Base-by-base conservation (phyloP, 2,797 vertebrate species). In the Limosa lapponica region DNA sequence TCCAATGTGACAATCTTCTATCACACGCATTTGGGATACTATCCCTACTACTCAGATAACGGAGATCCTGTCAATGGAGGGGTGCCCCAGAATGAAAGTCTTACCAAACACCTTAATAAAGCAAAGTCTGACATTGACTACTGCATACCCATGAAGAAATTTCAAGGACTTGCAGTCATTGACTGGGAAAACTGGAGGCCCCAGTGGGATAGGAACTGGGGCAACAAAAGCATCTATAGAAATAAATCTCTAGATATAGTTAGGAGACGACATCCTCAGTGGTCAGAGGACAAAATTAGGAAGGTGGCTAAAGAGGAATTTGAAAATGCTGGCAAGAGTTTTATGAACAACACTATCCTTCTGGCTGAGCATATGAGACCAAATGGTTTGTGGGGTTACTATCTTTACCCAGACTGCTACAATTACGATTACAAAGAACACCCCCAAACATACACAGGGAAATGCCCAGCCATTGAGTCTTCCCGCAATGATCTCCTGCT, bases 141-240 rank as follows among this genome's bases (percentile, higher is more conserved):
- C 36, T 92, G 97, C 70, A 98, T 99, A 94, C 98, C 98, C 23
- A 95, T 97, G 96, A 99, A 98, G 97, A 98, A 99, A 88, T 99
- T 99, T 75, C 97, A 98, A 74, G 98, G 98, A 24, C 98, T 99
- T 86, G 98, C 98, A 9, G 98, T 99, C 78, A 99, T 99, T 43
- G 99, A 99, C 95, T 99, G 99, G 99, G 99, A 99, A 97, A 98
- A 98, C 96, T 99, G 99, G 99, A 98, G 99, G 57, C 99, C 99
- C 3, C 99, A 99, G 87, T 99, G 99, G 99, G 98, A 99, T 8
- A 98, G 99, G 88, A 99, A 99, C 86, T 99, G 99, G 99, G 99
- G 98, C 20, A 97, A 96, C 44, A 99, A 99, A 96, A 97, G 98
- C 65, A 98, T 99, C 88, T 99, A 99, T 85, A 98, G 98, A 78